Percentiles rank a stretch among this genome's conserved stretches.
Conservation (phyloP, 2,797 vertebrate species). For the Chromis chromis region DNA sequence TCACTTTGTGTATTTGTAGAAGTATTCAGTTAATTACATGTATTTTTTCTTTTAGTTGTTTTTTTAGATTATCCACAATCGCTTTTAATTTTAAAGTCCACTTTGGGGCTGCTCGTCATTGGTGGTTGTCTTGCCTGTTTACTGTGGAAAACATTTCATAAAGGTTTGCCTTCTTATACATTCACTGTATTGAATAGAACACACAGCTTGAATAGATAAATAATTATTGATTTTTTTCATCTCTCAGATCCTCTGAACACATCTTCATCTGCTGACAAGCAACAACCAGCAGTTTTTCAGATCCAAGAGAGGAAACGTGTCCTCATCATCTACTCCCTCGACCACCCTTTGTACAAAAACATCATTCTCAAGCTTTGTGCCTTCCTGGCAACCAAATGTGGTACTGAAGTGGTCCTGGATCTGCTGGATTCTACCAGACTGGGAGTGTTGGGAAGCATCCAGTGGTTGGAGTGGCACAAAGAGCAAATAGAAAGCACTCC, state of each 20-base stretch:
- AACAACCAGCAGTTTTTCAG: constrained; percentile 37
- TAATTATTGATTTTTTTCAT: not conserved
- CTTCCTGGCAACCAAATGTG: constrained; percentile 89
- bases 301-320: constrained; percentile 79
- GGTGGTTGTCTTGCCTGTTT: constrained; percentile 49
- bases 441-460: constrained; percentile 86
- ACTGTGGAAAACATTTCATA: constrained; percentile 42
- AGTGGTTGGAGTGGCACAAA: constrained; percentile 92
- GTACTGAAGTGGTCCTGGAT: constrained; percentile 92
- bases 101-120: constrained; percentile 49
- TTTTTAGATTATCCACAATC: constrained; percentile 47
- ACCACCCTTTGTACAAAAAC: constrained; percentile 90
- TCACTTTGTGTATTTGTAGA: not conserved
- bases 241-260: constrained; percentile 50
- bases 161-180: constrained; percentile 65
- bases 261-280: constrained; percentile 13
- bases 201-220: not conserved
- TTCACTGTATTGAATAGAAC: not conserved
- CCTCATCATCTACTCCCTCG: constrained; percentile 92
- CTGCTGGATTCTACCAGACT: constrained; percentile 87
- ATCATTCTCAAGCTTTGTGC: constrained; percentile 91
- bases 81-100: constrained; percentile 35
- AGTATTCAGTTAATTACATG: not conserved
- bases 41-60: not conserved
- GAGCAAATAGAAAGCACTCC: constrained; percentile 86